Evolutionary conservation across 2,113 vertebrate genomes (phyloP).

Genomic region (Gymnarchus niloticus): DNA sequence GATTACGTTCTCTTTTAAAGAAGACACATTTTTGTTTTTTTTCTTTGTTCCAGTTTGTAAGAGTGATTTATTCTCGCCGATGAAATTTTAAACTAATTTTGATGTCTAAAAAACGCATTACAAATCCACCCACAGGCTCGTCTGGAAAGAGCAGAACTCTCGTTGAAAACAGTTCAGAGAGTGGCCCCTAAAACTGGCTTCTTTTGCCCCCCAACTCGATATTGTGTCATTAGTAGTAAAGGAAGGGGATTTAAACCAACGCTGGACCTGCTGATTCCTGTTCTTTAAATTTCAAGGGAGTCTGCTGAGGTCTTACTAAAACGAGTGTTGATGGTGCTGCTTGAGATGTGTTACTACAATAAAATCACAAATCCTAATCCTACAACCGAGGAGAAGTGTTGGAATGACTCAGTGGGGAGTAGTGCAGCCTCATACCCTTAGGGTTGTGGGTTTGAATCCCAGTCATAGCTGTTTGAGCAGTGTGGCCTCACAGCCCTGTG

Average conservation of each 20-base stretch:
- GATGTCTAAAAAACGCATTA: constrained; percentile 54
- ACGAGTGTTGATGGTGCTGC: not conserved
- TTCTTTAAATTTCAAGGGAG: not conserved
- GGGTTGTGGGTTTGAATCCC: not conserved
- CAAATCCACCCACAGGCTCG: constrained; percentile 50
- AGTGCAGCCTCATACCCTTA: not conserved
- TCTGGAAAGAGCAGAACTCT: constrained; percentile 39
- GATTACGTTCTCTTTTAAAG: not conserved
- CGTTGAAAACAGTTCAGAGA: constrained; percentile 48
- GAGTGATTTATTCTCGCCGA: constrained; percentile 27
- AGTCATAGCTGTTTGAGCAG: not conserved
- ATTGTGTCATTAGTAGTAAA: not conserved
- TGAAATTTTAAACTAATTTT: constrained; percentile 47
- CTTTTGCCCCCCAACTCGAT: not conserved
- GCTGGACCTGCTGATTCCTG: not conserved
- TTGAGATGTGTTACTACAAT: not conserved
- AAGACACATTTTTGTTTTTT: not conserved
- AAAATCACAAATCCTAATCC: not conserved
- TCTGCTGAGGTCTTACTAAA: not conserved
- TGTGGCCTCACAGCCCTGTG: not conserved
- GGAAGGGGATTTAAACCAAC: not conserved
- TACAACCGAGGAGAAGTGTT: not conserved
- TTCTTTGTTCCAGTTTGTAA: not conserved
- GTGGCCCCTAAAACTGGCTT: constrained; percentile 14
- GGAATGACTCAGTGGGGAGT: not conserved